phyloP scores from a whole-genome alignment of 2,888 invertebrate genomes.

The Scaptomyza reducta region DNA sequence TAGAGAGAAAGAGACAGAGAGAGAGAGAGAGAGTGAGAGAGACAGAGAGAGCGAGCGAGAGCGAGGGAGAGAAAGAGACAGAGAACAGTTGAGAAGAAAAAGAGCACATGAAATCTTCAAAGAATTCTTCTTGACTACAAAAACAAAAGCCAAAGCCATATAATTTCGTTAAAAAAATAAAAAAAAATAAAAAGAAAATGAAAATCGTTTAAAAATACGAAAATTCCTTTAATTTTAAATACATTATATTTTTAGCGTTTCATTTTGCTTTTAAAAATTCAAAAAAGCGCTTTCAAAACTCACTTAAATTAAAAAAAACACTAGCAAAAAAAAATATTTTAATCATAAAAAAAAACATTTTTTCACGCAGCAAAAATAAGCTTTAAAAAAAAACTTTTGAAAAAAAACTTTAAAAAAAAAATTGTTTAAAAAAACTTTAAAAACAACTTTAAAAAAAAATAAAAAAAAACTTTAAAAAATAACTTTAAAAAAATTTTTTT shows the following conservation, averaged over 20 bases:
- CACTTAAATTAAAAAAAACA: constrained; percentile 29
- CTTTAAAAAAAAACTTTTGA: constrained; percentile 7
- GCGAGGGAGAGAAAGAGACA: constrained; percentile 51
- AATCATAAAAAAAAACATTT: constrained; percentile 26
- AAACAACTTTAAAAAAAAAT: too few relatives aligned
- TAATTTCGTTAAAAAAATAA: constrained; percentile 46
- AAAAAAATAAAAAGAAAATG: constrained; percentile 13
- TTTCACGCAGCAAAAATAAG: constrained; percentile 36
- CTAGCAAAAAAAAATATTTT: constrained; percentile 9
- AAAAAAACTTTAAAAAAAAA: too few relatives aligned
- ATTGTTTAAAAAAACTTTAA: too few relatives aligned
- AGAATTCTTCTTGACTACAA: not conserved
- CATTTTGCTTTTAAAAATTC: constrained; percentile 10
- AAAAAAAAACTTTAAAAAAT: too few relatives aligned
- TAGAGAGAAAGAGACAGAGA: constrained; percentile 33
- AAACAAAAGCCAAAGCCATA: constrained; percentile 82
- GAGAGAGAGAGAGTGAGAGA: constrained; percentile 27
- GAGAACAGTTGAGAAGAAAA: constrained; percentile 69
- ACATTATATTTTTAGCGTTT: constrained; percentile 11
- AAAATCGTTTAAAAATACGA: constrained; percentile 22
- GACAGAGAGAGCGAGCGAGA: constrained; percentile 44
- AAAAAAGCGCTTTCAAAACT: constrained; percentile 36
- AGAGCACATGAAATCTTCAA: constrained; percentile 67
- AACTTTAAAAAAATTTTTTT: too few relatives aligned
- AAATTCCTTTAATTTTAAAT: constrained; percentile 14